Evolutionary conservation across 2,888 invertebrate species (phyloP).

Genomic region (Urechis unicinctus): DNA sequence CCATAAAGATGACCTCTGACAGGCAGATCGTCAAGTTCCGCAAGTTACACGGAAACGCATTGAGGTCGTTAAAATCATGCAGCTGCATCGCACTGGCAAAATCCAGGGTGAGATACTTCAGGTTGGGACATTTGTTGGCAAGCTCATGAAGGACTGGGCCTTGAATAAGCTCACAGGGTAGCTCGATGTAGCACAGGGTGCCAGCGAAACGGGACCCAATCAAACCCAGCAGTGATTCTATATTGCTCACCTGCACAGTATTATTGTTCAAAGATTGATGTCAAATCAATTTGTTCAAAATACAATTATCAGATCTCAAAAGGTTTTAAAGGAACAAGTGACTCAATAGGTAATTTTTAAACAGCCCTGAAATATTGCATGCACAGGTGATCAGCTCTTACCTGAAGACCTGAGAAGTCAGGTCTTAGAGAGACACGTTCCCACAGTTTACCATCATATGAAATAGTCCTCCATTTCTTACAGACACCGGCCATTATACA

Average conservation of each 20-base stretch:
- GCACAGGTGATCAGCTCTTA: no score
- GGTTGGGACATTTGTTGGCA: constrained; percentile 58
- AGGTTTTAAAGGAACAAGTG: no score
- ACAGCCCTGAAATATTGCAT: no score
- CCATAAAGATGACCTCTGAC: constrained; percentile 99
- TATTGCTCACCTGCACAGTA: constrained; percentile 58
- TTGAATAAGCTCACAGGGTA: constrained; percentile 93
- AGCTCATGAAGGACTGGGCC: constrained; percentile 94
- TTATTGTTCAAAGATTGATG: background rate
- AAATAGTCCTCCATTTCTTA: constrained; percentile 90
- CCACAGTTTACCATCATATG: constrained; percentile 93
- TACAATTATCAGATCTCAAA: no score
- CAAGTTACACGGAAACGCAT: constrained; percentile 95
- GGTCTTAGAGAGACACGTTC: constrained; percentile 91
- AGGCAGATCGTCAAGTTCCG: constrained; percentile 92
- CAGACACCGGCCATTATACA: constrained; percentile 88
- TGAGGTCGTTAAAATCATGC: constrained; percentile 98
- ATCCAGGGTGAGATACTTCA: constrained; percentile 74
- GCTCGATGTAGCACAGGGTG: constrained; percentile 45
- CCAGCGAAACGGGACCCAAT: constrained; percentile 59
- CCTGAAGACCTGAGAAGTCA: constrained; percentile 83
- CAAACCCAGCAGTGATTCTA: constrained; percentile 79
- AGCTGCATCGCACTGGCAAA: constrained; percentile 77
- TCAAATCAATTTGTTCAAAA: no score
- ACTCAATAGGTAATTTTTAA: no score